phyloP scores from a whole-genome alignment of 2,113 vertebrate genomes.

The Vidua macroura region DNA sequence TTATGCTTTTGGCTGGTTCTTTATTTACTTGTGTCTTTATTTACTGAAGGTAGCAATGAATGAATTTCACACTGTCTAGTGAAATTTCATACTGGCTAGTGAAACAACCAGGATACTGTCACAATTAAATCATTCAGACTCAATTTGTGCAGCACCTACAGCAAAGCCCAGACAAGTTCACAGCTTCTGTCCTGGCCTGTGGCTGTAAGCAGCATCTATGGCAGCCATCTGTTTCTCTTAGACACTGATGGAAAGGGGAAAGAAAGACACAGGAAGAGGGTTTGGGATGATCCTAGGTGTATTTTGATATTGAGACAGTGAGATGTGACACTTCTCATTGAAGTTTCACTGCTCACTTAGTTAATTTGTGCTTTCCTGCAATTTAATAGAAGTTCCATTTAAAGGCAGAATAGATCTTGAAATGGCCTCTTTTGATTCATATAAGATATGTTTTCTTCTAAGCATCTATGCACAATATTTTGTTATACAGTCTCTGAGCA shows the following conservation, averaged over 20 bases:
- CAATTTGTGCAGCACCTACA: neutral
- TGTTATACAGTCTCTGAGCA: neutral
- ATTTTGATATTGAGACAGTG: neutral
- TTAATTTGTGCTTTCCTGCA: neutral
- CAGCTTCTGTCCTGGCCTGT: neutral
- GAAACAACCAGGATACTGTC: neutral
- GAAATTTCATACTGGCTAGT: neutral
- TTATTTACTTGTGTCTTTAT: neutral
- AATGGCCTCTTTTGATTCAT: neutral
- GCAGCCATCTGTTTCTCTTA: neutral
- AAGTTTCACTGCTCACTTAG: neutral
- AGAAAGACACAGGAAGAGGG: neutral
- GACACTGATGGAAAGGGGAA: neutral
- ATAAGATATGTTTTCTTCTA: neutral
- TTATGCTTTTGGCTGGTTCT: neutral
- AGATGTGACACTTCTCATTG: neutral
- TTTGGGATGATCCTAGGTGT: neutral
- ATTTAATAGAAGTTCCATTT: neutral
- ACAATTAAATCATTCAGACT: neutral
- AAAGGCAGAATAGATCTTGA: neutral
- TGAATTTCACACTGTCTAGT: neutral
- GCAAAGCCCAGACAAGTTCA: neutral
- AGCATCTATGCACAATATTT: neutral
- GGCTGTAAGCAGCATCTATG: neutral
- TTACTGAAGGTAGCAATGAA: neutral